phyloP scores from a whole-genome alignment of 2,888 invertebrate genomes.

The Strigamia transsilvanica region DNA sequence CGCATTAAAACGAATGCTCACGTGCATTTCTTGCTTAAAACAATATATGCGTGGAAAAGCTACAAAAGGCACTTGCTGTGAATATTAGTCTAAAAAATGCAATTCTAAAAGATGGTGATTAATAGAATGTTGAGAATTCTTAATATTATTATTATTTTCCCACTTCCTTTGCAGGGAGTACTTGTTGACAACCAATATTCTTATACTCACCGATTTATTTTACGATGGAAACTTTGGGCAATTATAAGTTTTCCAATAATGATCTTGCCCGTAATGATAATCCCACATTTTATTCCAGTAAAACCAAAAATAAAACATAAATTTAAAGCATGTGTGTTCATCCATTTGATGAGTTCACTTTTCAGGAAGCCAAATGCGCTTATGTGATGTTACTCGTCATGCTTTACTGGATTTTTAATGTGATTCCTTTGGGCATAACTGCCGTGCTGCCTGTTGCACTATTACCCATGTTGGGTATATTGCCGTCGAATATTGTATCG shows the following conservation, averaged over 20 bases:
- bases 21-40: too few species aligned
- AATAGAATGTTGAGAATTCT: not conserved
- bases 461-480: not conserved
- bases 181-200: not conserved
- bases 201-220: not conserved
- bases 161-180: not conserved
- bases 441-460: slow-evolving; percentile 58
- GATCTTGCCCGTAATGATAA: not conserved
- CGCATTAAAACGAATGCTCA: too few species aligned
- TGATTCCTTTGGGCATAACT: slow-evolving; percentile 58
- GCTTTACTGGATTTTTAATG: slow-evolving; percentile 58
- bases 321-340: too few species aligned
- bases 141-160: not conserved
- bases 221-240: not conserved
- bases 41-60: too few species aligned
- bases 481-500: not conserved
- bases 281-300: not conserved
- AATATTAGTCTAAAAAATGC: not conserved
- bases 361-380: slow-evolving; percentile 60
- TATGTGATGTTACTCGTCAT: slow-evolving; percentile 59
- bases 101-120: not conserved
- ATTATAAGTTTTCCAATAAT: not conserved
- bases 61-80: too few species aligned
- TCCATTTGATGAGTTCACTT: too few species aligned
- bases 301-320: not conserved